Evolutionary conservation across 1,140 invertebrate genomes (phyloP).

Genomic region (Neodiprion virginianus): DNA sequence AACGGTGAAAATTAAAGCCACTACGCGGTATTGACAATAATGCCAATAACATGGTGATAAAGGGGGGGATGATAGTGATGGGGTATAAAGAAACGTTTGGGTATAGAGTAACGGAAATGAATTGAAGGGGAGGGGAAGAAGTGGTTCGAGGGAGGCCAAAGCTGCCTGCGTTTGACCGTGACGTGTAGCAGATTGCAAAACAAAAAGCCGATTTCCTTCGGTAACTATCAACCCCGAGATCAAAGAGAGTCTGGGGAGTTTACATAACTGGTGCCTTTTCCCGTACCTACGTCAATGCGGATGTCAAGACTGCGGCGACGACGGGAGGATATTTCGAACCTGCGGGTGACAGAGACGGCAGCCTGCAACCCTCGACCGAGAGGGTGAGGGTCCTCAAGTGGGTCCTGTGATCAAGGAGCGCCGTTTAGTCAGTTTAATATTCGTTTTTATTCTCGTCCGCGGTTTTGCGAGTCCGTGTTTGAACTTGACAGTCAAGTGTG

Average conservation of each 20-base stretch:
- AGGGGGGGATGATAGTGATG: too few relatives aligned
- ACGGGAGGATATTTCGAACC: background rate
- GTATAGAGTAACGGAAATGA: too few relatives aligned
- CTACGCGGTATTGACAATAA: too few relatives aligned
- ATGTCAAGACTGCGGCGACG: background rate
- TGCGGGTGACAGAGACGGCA: background rate
- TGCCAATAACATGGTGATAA: too few relatives aligned
- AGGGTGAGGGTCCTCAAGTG: background rate
- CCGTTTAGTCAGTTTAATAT: background rate
- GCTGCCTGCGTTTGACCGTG: background rate
- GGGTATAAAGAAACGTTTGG: too few relatives aligned
- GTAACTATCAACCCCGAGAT: slow-evolving; percentile 3
- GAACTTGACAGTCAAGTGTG: too few relatives aligned
- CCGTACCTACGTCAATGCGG: background rate
- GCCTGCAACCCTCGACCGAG: background rate
- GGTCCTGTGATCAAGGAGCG: background rate
- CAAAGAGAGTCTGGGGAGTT: background rate
- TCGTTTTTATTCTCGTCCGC: too few relatives aligned
- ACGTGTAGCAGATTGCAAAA: background rate
- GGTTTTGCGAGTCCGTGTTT: too few relatives aligned
- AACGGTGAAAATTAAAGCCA: too few relatives aligned
- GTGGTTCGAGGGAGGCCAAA: background rate
- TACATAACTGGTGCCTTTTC: too few relatives aligned
- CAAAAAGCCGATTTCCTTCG: background rate
- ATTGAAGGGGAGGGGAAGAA: background rate